Percentiles rank a stretch among this genome's conserved stretches.
These are phyloP conservation scores for Ectropis grisescens DNA, from an alignment of 1,140 invertebrate genomes.

Conservation along the genomic window DNA sequence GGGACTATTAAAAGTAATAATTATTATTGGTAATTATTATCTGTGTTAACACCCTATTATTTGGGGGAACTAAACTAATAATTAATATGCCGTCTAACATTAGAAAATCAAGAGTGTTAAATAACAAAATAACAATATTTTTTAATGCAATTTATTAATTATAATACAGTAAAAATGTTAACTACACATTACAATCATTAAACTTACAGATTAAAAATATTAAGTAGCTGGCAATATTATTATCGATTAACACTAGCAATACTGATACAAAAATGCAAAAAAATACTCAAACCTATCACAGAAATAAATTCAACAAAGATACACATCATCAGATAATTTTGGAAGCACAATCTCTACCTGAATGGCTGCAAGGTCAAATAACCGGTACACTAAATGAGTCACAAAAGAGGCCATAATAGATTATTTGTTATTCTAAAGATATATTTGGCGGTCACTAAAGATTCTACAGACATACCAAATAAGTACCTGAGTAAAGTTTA, in stretches of 20 bases:
- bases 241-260: slow-evolving; percentile 22
- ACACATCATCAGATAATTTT: slow-evolving; percentile 8
- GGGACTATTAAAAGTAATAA: slow-evolving; percentile 12
- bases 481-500: too few relatives aligned
- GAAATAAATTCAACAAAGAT: slow-evolving; percentile 16
- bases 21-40: too few relatives aligned
- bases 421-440: too few relatives aligned
- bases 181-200: slow-evolving; percentile 15
- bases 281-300: slow-evolving; percentile 37
- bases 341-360: slow-evolving; percentile 18
- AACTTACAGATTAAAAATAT: slow-evolving; percentile 21
- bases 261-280: slow-evolving; percentile 34
- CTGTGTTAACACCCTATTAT: slow-evolving; percentile 47
- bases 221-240: slow-evolving; percentile 40
- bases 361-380: slow-evolving; percentile 24
- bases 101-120: slow-evolving; percentile 16
- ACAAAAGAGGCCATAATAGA: too few relatives aligned
- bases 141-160: slow-evolving; percentile 20
- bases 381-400: slow-evolving; percentile 12
- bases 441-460: too few relatives aligned
- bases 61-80: slow-evolving; percentile 24
- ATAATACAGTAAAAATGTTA: slow-evolving; percentile 20
- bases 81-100: slow-evolving; percentile 11
- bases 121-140: slow-evolving; percentile 45
- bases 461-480: too few relatives aligned